These are phyloP conservation scores for Neolamprologus caudopunctatus DNA, from an alignment of 2,113 vertebrate genomes.

Conservation along the genomic window DNA sequence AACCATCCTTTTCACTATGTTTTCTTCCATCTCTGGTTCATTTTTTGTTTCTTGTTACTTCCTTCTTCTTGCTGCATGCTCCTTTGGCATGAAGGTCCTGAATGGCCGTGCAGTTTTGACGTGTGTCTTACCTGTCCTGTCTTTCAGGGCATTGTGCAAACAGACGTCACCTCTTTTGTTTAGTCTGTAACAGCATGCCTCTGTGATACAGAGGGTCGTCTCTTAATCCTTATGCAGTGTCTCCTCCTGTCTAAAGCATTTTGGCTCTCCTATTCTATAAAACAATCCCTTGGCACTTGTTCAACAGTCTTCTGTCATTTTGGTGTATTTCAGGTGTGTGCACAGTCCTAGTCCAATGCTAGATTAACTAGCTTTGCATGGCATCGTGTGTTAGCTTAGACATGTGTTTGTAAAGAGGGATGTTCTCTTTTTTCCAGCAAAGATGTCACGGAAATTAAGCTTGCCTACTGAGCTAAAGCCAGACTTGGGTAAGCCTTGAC, in stretches of 20 bases:
- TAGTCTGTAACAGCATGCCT: constrained; percentile 67
- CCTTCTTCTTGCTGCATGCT: constrained; percentile 67
- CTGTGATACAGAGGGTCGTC: constrained; percentile 27
- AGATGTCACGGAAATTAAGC: constrained; percentile 99
- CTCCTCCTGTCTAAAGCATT: constrained; percentile 31
- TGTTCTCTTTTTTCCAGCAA: constrained; percentile 98
- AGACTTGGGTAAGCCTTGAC: constrained; percentile 96
- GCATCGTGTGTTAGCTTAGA: constrained; percentile 64
- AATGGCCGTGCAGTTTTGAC: constrained; percentile 34
- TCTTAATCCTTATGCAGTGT: constrained; percentile 26
- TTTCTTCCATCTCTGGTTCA: constrained; percentile 41
- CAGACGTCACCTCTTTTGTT: constrained; percentile 35
- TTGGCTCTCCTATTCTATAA: not conserved
- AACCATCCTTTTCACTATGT: constrained; percentile 29
- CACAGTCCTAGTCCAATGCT: constrained; percentile 30
- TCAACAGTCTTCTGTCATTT: constrained; percentile 6
- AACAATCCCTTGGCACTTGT: not conserved
- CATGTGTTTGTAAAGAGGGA: constrained; percentile 82
- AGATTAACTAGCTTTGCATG: constrained; percentile 68
- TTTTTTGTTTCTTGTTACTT: constrained; percentile 37
- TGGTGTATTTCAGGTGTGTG: constrained; percentile 23
- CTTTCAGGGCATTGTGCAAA: constrained; percentile 44
- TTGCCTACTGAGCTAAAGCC: constrained; percentile 99
- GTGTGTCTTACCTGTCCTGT: constrained; percentile 39
- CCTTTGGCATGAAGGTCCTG: constrained; percentile 63